Conservation (phyloP, 2,797 vertebrate genomes). For the Pseudocheirus occidentalis region DNA sequence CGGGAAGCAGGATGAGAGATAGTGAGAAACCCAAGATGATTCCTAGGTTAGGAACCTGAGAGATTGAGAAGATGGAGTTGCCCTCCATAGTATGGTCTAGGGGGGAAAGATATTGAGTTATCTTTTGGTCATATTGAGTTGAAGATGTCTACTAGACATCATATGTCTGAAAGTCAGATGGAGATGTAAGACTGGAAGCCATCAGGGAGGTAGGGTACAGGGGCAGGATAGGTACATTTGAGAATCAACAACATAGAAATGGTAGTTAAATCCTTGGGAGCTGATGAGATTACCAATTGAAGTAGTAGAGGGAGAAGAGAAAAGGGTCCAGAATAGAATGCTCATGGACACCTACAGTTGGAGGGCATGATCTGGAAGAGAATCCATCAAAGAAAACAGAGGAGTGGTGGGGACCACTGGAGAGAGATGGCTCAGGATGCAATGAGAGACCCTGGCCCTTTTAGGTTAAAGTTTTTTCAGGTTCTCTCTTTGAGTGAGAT, state of each 20-base stretch:
- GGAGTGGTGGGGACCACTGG: not conserved
- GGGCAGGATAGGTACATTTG: not conserved
- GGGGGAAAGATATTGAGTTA: not conserved
- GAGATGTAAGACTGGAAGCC: not conserved
- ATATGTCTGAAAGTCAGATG: not conserved
- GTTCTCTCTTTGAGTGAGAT: no score
- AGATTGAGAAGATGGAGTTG: not conserved
- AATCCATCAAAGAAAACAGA: not conserved
- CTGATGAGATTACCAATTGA: not conserved
- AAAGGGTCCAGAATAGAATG: not conserved
- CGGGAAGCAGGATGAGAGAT: no score
- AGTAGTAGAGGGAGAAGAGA: not conserved
- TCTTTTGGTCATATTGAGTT: no score
- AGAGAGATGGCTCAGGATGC: no score
- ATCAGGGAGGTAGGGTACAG: not conserved
- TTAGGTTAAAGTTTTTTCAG: no score
- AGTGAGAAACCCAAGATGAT: not conserved
- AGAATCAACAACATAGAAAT: not conserved
- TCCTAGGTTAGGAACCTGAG: not conserved
- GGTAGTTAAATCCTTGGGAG: not conserved
- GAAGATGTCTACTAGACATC: not conserved
- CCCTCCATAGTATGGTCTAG: not conserved
- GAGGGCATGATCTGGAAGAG: not conserved
- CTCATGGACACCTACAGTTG: not conserved
- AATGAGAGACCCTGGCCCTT: no score